Evolutionary conservation across 2,797 vertebrate species (phyloP), one percentile per base, ranked within the genome.

Genomic region (Prunella strophiata): DNA sequence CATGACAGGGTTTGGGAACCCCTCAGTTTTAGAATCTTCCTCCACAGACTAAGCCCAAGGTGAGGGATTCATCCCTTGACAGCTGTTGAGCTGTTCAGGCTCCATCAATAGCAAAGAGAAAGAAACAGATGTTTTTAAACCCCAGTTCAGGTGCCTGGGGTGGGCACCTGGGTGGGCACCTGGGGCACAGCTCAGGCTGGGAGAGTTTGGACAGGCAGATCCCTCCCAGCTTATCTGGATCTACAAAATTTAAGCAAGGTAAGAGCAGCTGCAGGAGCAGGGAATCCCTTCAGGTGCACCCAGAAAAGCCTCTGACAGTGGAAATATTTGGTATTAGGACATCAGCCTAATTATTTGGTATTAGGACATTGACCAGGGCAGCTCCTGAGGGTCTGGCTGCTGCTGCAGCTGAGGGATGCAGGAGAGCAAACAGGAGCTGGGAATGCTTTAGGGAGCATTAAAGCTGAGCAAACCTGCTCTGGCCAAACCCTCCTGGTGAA

Each of bases 31-130:
- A 47, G 45, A 47, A 4, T 38, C 27, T 30, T 45, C 32, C 48
- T 55, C 7, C 6, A 1, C 2, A 11, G 65, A n/a, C 16, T 2
- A 11, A 77, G 26, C 16, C 32, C 11, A 1, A 7, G 26, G 16
- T 9, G 6, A 16, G 36, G 38, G 16, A 51, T 66, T 70, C 51
- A 36, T 40, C 67, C 58, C 20, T 36, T 42, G 32, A 1, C 14
- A 10, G 5, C 40, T 48, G 51, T 3, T 11, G 42, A 34, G 23
- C 17, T 38, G 14, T 11, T 77, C 4, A 4, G 58, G 74, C 25
- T 89, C 71, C 17, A 59, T 61, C 3, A 0, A 7, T 1, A 34
- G 80, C 50, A 38, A 32, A 86, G 18, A 36, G 45, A 34, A 38
- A 43, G 38, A 68, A 73, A 5, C 0, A 3, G 12, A 8, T 74